Conservation (phyloP, 1,140 invertebrate genomes). For the Alviniconcha marisindica region DNA sequence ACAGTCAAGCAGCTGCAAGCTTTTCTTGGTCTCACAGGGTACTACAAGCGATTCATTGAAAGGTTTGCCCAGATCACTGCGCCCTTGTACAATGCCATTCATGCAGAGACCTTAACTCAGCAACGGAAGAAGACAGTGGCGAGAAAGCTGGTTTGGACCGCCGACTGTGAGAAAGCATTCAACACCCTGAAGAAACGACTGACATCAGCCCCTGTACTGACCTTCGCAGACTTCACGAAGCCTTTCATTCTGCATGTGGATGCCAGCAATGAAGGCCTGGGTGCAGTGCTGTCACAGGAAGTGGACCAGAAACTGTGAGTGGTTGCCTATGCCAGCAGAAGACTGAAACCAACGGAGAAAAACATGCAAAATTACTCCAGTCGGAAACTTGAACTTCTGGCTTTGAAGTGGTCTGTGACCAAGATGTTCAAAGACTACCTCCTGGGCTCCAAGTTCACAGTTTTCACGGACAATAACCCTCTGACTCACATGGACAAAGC, state of each 20-base stretch:
- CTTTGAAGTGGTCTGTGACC: conserved; percentile 50
- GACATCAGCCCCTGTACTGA: conserved; percentile 45
- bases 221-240: conserved; percentile 36
- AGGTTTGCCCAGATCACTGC: conserved; percentile 63
- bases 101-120: not conserved
- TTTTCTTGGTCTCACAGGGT: conserved; percentile 77
- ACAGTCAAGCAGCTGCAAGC: conserved; percentile 69
- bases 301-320: not conserved
- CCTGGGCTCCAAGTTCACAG: conserved; percentile 20
- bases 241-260: conserved; percentile 6
- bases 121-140: not conserved
- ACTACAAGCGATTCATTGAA: conserved; percentile 73
- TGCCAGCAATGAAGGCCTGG: not conserved
- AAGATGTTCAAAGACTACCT: conserved; percentile 54
- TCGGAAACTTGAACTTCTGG: conserved; percentile 49
- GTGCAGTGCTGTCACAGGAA: conserved; percentile 6
- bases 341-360: conserved; percentile 22
- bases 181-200: not conserved
- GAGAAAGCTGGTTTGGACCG: not conserved
- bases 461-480: conserved; percentile 10
- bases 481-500: conserved; percentile 25
- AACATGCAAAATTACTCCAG: conserved; percentile 19
- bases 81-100: conserved; percentile 55
- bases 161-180: not conserved
- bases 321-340: conserved; percentile 46